Base-by-base conservation (phyloP, 2,888 invertebrate species). In the Heliconius aoede region DNA sequence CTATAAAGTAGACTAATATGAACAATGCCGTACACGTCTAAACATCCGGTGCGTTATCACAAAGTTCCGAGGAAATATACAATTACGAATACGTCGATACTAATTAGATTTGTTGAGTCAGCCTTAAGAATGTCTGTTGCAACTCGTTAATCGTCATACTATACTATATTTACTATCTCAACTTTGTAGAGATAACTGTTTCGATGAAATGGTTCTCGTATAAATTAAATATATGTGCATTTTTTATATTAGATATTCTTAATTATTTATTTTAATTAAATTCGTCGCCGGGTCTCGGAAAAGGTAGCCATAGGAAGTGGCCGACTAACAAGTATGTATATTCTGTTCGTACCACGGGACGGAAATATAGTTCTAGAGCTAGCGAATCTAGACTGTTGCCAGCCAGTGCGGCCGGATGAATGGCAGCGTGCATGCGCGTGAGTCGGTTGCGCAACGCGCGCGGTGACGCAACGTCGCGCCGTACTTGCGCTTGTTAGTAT, bases 31-130 rank as follows among this genome's bases (percentile, higher is more conserved):
- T 89, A 89, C 88, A 87, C 87, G 86, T 86, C 85, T 88, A 92
- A 92, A 92, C 91, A 92, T 93, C 92, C 93, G 93, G 90, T 83
- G 81, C 81, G 88, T 89, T 91, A 91, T 93, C 91, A 86, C 81
- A 82, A 87, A 88, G 86, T 90, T 88, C 84, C 85, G 88, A 86
- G 86, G 86, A 86, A 88, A 86, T 85, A 82, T 85, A 83, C 82
- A 83, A 85, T 85, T 85, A 88, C 90, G 88, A 86, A 86, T 82
- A 82, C 83, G 80, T 83, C 83, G 82, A 84, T 69, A 30, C 51
- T 36, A 65, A 65, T 65, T 65, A 51, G 51, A 69, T 69, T 72
- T 40, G 36, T 60, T 21, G 36, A 72, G 40, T 28, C 36, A 40
- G 72, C 80, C 84, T 84, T 84, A 76, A 74, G 46, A 65, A 72